These are phyloP conservation scores for Drosophila paulistorum DNA, from an alignment of 1,140 invertebrate species.

Conservation along the genomic window DNA sequence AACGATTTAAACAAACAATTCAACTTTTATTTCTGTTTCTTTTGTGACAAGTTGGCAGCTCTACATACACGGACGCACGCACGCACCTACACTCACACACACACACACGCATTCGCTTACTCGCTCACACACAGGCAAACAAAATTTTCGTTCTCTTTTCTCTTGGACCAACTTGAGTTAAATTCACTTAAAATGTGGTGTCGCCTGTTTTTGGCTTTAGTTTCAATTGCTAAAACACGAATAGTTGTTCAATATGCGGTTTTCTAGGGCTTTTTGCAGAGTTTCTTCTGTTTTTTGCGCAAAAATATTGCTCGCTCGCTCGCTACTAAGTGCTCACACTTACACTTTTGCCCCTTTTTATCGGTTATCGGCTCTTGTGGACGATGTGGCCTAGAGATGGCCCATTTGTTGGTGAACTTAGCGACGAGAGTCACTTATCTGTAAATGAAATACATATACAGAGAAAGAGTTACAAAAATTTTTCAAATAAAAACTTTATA, in stretches of 20 bases:
- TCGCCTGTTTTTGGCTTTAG: constrained; percentile 4
- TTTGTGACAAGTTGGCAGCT: constrained; percentile 15
- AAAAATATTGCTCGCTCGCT: constrained; percentile 20
- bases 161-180: constrained; percentile 5
- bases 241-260: neutral
- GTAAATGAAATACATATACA: neutral
- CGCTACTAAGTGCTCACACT: constrained; percentile 13
- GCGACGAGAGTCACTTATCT: neutral
- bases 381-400: constrained; percentile 11
- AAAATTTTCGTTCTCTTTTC: constrained; percentile 18
- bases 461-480: neutral
- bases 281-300: constrained; percentile 15
- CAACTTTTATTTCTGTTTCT: constrained; percentile 3
- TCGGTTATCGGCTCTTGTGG: constrained; percentile 4
- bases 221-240: constrained; percentile 8
- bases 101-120: constrained; percentile 15
- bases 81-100: constrained; percentile 24
- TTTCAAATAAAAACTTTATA: neutral
- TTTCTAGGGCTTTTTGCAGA: constrained; percentile 6
- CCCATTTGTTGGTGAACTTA: neutral
- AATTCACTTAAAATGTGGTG: constrained; percentile 8
- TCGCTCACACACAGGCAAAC: constrained; percentile 30
- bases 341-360: constrained; percentile 11
- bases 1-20: constrained; percentile 5
- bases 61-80: constrained; percentile 22